Base-by-base conservation (phyloP, 2,797 vertebrate genomes). In the Enteromius trimaculatus region DNA sequence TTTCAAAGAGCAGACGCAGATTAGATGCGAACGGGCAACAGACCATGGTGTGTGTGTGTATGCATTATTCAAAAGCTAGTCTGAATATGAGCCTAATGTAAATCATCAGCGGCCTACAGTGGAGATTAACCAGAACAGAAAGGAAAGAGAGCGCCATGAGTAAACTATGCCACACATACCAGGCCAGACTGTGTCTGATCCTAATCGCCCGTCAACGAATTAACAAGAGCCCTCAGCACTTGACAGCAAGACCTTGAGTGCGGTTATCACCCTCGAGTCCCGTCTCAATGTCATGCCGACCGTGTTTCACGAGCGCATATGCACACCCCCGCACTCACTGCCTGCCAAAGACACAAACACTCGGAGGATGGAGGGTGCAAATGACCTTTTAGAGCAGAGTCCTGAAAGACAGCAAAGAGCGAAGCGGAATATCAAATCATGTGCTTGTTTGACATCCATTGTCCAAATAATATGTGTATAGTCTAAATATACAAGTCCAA, bases 241-340 rank as follows among this genome's bases (percentile, higher is more conserved):
- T 85, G 87, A 87, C 81, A 80, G 76, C 81, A 53, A 81, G 86
- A 87, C 84, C 85, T 84, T 88, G 85, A 82, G 75, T 84, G 65
- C 1, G 39, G 55, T 83, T 86, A 83, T 77, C 83, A 81, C 80
- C 82, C 79, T 71, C 44, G 42, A 86, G 85, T 62, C 71, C 51
- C 42, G 21, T 62, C 83, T 85, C 78, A 76, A 80, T 80, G 78
- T 80, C 78, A 80, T 53, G 47, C 65, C 34, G 39, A 51, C 34
- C 29, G 29, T 71, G 75, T 78, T 51, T 83, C 51, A 34, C n/a
- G 7, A 17, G 51, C 66, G 47, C 72, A 70, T 44, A 23, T 64
- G 79, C 70, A 71, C 77, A 80, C 51, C 65, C 42, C 64, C 47
- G 13, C 37, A 17, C 13, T 62, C 72, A 23, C 16, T 39, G 62